phyloP scores from a whole-genome alignment of 2,797 vertebrate genomes.

The Clarias platycephalus region DNA sequence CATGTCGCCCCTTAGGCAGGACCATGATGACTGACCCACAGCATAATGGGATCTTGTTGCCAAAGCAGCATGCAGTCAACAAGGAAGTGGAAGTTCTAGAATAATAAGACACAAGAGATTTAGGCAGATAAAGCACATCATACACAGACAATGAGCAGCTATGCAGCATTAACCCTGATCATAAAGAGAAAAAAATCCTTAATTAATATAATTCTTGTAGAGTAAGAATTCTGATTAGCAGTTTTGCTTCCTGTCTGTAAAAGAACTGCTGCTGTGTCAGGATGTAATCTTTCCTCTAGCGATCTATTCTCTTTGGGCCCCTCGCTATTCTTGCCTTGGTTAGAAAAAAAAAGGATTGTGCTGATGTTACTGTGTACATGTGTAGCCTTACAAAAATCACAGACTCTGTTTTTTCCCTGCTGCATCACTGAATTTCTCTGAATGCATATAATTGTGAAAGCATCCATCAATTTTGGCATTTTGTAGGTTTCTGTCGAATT shows the following conservation, averaged over 20 bases:
- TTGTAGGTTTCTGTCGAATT: not conserved
- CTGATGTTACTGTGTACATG: constrained; percentile 28
- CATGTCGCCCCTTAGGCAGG: constrained; percentile 32
- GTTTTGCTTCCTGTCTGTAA: constrained; percentile 14
- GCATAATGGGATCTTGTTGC: constrained; percentile 38
- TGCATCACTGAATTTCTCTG: not conserved
- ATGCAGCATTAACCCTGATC: constrained; percentile 19
- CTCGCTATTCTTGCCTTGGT: constrained; percentile 2
- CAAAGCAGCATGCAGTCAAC: constrained; percentile 31
- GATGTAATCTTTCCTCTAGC: constrained; percentile 38
- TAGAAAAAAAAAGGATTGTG: constrained; percentile 23
- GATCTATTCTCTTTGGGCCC: constrained; percentile 1
- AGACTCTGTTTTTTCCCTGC: not conserved
- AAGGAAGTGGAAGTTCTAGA: constrained; percentile 30
- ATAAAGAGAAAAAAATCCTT: not conserved
- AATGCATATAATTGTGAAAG: not conserved
- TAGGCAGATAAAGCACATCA: not conserved
- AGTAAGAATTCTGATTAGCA: constrained; percentile 20
- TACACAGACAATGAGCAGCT: constrained; percentile 10
- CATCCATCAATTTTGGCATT: constrained; percentile 8
- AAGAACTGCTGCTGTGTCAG: constrained; percentile 41
- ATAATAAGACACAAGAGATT: constrained; percentile 34
- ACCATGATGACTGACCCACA: constrained; percentile 27
- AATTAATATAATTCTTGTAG: constrained; percentile 29
- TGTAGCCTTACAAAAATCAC: constrained; percentile 6